Base-by-base conservation (phyloP, 2,888 invertebrate genomes). In the Hemistola chrysoprasaria region DNA sequence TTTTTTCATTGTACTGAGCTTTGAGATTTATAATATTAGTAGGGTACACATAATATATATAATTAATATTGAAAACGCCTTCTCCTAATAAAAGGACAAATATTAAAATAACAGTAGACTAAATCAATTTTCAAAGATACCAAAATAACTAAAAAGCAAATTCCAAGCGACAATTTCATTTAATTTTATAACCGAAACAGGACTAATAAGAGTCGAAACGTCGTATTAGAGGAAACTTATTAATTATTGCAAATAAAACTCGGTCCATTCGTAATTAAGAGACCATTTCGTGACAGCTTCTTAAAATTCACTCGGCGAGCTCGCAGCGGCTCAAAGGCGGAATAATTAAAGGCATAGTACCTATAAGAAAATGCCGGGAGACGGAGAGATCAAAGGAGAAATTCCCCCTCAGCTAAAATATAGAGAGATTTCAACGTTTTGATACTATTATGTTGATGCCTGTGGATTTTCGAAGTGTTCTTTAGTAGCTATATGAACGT, bases 201-300 rank as follows among this genome's bases (percentile, higher is more conserved):
- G 21, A 27, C 46, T 41, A 62, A 59, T 56, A 62, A 56, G 50
- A 61, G 52, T 57, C 41, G 28, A 44, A 56, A 53, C 42, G 32
- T 49, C 25, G 43, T 59, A 62, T 56, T 61, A 62, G 65, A 59
- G 53, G 56, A 69, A 75, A 77, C 66, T 70, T 75, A 83, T 79
- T 84, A 82, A 83, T 83, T 78, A 83, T 82, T 73, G 71, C 78
- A 78, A 80, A 84, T 80, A 78, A 78, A 80, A 81, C 68, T 69
- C 68, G 61, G 71, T 58, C 65, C 53, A 66, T 42, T 61, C 68
- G 76, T 82, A 87, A 87, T 87, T 86, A 87, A 85, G 81, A 78
- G 81, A 79, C 76, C 80, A 82, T 87, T 86, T 84, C 76, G 79
- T 67, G 78, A 79, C 78, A 78, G 73, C 69, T 81, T 84, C 80